Conservation (phyloP, 2,888 invertebrate species). For the Ariolimax columbianus region DNA sequence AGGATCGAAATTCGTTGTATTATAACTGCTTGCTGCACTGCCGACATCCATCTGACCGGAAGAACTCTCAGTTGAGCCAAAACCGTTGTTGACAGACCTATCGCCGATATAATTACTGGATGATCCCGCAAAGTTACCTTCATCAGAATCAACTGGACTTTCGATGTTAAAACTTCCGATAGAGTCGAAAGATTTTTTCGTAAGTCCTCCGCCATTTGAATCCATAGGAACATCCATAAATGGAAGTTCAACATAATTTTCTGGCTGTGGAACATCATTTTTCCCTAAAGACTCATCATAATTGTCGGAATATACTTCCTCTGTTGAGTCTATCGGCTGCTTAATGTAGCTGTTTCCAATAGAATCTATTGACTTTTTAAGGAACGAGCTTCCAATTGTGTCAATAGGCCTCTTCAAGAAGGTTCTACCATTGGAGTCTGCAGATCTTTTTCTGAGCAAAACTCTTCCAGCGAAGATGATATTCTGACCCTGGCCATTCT, state of each 20-base stretch:
- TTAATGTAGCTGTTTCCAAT: neutral
- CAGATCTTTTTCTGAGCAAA: neutral
- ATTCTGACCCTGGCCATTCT: neutral
- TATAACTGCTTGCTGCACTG: neutral
- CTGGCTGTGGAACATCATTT: too few species aligned
- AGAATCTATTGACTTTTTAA: neutral
- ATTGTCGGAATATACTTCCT: neutral
- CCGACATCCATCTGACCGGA: neutral
- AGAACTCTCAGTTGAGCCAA: neutral
- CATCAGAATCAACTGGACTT: neutral
- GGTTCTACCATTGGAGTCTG: neutral
- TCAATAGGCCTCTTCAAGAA: slow-evolving; percentile 2
- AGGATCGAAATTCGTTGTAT: neutral
- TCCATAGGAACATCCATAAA: neutral
- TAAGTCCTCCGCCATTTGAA: neutral
- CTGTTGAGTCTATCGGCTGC: too few species aligned
- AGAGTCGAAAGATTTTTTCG: neutral
- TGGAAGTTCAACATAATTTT: neutral
- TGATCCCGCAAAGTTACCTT: neutral
- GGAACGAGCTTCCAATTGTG: neutral
- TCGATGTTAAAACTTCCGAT: neutral
- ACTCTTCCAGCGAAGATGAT: neutral
- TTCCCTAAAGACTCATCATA: neutral
- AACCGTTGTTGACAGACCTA: slow-evolving; percentile 6
- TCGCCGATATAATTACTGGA: neutral